Evolutionary conservation across 2,888 invertebrate species (phyloP).

Genomic region (Rhorus exstirpatorius): DNA sequence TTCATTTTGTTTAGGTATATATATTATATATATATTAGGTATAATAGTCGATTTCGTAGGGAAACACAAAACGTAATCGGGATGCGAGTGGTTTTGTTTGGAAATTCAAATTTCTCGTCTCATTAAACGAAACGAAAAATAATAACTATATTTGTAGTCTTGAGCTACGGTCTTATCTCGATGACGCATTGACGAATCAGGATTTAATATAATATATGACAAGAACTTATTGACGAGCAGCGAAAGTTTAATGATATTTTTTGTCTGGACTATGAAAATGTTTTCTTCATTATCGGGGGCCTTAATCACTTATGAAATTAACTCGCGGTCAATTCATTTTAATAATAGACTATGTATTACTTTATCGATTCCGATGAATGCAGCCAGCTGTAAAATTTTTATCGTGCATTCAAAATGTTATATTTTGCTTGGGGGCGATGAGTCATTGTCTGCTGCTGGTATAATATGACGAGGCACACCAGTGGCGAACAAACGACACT

Average conservation of each 20-base stretch:
- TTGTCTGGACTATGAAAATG: neutral
- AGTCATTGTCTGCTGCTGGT: slow-evolving; percentile 33
- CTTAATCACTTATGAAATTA: too few species aligned
- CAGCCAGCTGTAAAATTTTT: slow-evolving; percentile 18
- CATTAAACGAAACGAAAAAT: neutral
- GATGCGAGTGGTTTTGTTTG: slow-evolving; percentile 24
- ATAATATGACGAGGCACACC: slow-evolving; percentile 45
- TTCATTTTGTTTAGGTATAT: slow-evolving; percentile 12
- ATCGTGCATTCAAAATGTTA: slow-evolving; percentile 30
- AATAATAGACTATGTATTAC: too few species aligned
- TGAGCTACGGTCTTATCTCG: slow-evolving; percentile 11
- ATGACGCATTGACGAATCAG: slow-evolving; percentile 26
- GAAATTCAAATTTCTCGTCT: slow-evolving; percentile 31
- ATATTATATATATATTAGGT: too few species aligned
- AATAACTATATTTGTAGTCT: neutral
- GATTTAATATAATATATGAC: too few species aligned
- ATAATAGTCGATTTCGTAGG: neutral
- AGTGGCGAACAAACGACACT: slow-evolving; percentile 13
- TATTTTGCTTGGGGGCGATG: slow-evolving; percentile 31
- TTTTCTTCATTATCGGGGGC: neutral
- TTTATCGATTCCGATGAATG: too few species aligned
- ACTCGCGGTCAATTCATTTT: too few species aligned
- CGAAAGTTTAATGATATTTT: neutral
- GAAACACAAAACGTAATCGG: slow-evolving; percentile 12
- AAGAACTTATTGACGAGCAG: too few species aligned